Percentiles rank a stretch among this genome's conserved stretches.
These are phyloP conservation scores for Drosophila jambulina DNA, from an alignment of 1,140 invertebrate genomes.

Conservation along the genomic window DNA sequence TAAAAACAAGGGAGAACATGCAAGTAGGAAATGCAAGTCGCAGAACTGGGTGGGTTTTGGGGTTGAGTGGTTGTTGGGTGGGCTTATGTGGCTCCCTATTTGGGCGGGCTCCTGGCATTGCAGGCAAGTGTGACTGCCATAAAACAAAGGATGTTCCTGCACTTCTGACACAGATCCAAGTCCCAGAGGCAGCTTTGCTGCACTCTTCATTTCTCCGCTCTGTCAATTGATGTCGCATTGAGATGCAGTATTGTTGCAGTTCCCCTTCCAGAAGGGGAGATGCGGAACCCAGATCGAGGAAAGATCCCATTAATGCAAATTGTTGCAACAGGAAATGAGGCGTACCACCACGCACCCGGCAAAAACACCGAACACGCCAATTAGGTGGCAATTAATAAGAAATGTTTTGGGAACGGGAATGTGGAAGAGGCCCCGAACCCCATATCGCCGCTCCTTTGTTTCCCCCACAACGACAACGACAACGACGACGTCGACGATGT, in stretches of 20 bases:
- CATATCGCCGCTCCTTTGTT: slow-evolving; percentile 12
- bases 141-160: slow-evolving; percentile 49
- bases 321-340: slow-evolving; percentile 70
- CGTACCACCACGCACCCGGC: slow-evolving; percentile 69
- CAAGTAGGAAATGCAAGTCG: slow-evolving; percentile 56
- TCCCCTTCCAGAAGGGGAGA: not conserved
- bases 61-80: slow-evolving; percentile 4
- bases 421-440: slow-evolving; percentile 2
- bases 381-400: slow-evolving; percentile 69
- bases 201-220: slow-evolving; percentile 58
- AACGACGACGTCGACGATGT: slow-evolving; percentile 1
- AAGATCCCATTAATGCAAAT: slow-evolving; percentile 60
- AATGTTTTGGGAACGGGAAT: slow-evolving; percentile 31
- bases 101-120: slow-evolving; percentile 15
- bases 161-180: slow-evolving; percentile 63
- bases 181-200: slow-evolving; percentile 22
- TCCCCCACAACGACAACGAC: slow-evolving; percentile 20
- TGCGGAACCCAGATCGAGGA: not conserved
- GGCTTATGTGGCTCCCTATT: slow-evolving; percentile 20
- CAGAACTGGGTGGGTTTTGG: slow-evolving; percentile 14
- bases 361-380: slow-evolving; percentile 52
- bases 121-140: slow-evolving; percentile 17
- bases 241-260: slow-evolving; percentile 10
- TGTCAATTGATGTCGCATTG: slow-evolving; percentile 42
- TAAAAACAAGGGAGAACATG: slow-evolving; percentile 41